Conservation (phyloP, 2,113 vertebrate species). For the Cyphomyrus plagiostoma region DNA sequence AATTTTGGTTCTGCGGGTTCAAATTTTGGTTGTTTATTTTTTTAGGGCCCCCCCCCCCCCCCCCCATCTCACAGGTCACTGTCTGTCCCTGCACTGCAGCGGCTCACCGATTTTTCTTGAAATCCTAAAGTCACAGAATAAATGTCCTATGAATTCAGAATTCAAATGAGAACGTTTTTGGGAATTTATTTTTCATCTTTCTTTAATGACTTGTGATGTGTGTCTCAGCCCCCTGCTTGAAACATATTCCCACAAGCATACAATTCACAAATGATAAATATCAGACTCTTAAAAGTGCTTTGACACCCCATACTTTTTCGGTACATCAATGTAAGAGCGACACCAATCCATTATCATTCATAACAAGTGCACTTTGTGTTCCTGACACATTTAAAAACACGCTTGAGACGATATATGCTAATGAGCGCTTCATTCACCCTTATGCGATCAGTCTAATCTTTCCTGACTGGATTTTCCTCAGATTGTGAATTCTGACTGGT, state of each 20-base stretch:
- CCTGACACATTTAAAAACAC: slow-evolving; percentile 43
- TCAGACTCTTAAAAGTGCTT: neutral
- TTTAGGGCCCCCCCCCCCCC: slow-evolving; percentile 30
- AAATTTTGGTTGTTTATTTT: too few species aligned
- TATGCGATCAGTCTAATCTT: slow-evolving; percentile 58
- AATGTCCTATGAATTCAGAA: neutral
- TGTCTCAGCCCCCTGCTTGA: neutral
- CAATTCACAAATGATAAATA: neutral
- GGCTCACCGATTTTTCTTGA: neutral
- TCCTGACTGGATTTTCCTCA: slow-evolving; percentile 42
- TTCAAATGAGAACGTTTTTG: neutral
- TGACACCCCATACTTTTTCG: neutral
- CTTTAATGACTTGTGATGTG: neutral
- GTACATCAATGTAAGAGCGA: neutral
- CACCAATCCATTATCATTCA: neutral
- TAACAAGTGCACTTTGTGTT: neutral
- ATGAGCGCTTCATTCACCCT: slow-evolving; percentile 60
- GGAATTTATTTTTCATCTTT: neutral
- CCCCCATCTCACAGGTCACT: slow-evolving; percentile 42
- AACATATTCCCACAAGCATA: neutral
- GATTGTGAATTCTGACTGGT: slow-evolving; percentile 18
- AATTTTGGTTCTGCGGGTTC: too few species aligned
- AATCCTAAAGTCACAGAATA: neutral
- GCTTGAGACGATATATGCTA: slow-evolving; percentile 55
- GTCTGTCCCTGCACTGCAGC: slow-evolving; percentile 50